Evolutionary conservation across 37 sponge, comb jelly and placozoan species (phyloP), one percentile per base, ranked within the genome.

Genomic region (Theonella swinhoei): DNA sequence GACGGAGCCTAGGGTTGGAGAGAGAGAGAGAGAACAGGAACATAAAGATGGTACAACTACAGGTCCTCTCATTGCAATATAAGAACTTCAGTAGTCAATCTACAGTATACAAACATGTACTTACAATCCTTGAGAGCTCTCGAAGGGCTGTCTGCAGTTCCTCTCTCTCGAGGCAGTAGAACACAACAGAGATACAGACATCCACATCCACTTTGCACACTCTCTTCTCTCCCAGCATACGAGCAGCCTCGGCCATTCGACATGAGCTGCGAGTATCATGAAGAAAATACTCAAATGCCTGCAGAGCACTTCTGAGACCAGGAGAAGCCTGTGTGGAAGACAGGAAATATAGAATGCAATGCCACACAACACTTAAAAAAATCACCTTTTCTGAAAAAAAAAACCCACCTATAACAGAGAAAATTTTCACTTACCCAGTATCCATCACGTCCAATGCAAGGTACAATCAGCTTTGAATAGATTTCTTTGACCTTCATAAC

Each of bases 141-240:
- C 29, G 29, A 35, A 82, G 83, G 30, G 74, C 73, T 7, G 32
- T 23, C 24, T 20, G 42, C 7, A 82, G 39, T 1, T 59, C 3
- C 74, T 82, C 83, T 14, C 70, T 71, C 65, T 82, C 83, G 31
- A 82, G 25, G 39, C 74, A 72, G 65, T 73, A 82, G 64, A 82
- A 47, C n/a, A 54, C 31, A 33, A 59, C 36, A 3, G 69, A 33
- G 32, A 68, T 38, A 25, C 42, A n/a, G 9, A 28, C 41, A 7
- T 81, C 84, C 66, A 84, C 68, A 25, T 74, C 84, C 23, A 84
- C 42, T 32, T 76, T 88, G 47, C 88, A 88, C 58, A 88, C 33
- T 37, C 88, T n/a, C 58, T 68, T 75, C 76, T 81, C 82, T 14
- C 88, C 88, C 7, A 88, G 79, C 29, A 68, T 59, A 64, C 86